Percentiles rank a stretch among this genome's conserved stretches.
Evolutionary conservation across 2,113 vertebrate genomes (phyloP).

Genomic region (Plestiodon gilberti): DNA sequence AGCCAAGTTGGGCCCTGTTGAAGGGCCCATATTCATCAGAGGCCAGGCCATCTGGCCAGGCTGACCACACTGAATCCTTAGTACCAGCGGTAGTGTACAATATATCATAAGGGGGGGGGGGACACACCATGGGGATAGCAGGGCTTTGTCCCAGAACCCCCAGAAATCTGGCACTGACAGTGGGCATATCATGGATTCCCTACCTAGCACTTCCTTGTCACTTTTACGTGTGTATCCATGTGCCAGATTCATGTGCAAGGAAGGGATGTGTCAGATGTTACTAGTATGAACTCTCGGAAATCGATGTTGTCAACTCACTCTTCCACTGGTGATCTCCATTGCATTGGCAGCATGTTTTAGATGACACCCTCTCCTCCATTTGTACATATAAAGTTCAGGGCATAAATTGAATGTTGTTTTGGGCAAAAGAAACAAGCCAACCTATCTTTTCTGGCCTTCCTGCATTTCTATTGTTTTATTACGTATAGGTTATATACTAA

Average conservation of each 20-base stretch:
- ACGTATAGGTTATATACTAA: slow-evolving; percentile 41
- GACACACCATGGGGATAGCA: too few species aligned
- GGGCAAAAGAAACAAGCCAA: slow-evolving; percentile 31
- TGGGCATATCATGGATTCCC: background rate
- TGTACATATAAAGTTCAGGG: slow-evolving; percentile 52
- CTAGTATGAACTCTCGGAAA: background rate
- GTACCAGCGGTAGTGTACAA: too few species aligned
- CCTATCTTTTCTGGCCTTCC: slow-evolving; percentile 33
- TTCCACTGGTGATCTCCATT: background rate
- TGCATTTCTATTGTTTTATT: slow-evolving; percentile 50
- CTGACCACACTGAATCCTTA: too few species aligned
- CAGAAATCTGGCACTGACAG: too few species aligned
- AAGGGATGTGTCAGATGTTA: background rate
- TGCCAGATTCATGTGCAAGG: background rate
- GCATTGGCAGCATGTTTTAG: background rate
- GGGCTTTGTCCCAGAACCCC: too few species aligned
- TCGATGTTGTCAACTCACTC: background rate
- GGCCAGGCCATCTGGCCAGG: too few species aligned
- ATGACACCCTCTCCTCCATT: background rate
- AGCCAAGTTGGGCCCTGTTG: too few species aligned
- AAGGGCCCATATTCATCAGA: too few species aligned
- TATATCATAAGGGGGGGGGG: too few species aligned
- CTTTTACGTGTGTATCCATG: background rate
- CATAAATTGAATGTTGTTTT: slow-evolving; percentile 27
- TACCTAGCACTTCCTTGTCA: background rate